Conservation (phyloP, 2,113 vertebrate genomes). For the Cottus gobio region DNA sequence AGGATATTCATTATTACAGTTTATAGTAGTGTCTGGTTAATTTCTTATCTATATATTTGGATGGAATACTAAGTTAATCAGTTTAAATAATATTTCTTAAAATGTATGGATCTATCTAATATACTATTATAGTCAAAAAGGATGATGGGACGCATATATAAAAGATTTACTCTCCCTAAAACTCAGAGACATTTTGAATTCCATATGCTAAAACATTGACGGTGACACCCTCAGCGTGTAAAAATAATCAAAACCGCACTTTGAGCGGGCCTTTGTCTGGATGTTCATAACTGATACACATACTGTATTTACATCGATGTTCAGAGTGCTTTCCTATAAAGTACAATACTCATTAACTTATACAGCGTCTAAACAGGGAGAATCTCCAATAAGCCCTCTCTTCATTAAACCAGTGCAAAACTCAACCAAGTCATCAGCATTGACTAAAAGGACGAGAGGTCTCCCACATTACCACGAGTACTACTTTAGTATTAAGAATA, state of each 20-base stretch:
- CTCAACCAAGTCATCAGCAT: slow-evolving; percentile 58
- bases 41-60: slow-evolving; percentile 73
- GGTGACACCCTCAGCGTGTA: slow-evolving; percentile 56
- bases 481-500: slow-evolving; percentile 56
- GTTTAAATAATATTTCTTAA: slow-evolving; percentile 76
- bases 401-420: slow-evolving; percentile 77
- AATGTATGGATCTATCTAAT: slow-evolving; percentile 77
- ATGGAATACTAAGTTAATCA: slow-evolving; percentile 75
- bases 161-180: slow-evolving; percentile 65
- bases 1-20: slow-evolving; percentile 71
- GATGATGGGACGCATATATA: slow-evolving; percentile 68
- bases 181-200: slow-evolving; percentile 54
- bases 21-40: slow-evolving; percentile 73
- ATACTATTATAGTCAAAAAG: slow-evolving; percentile 70
- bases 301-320: slow-evolving; percentile 76
- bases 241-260: slow-evolving; percentile 69
- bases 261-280: slow-evolving; percentile 59
- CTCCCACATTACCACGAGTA: slow-evolving; percentile 63
- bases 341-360: slow-evolving; percentile 68
- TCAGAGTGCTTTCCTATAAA: slow-evolving; percentile 67
- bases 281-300: slow-evolving; percentile 58
- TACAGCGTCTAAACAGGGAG: slow-evolving; percentile 70
- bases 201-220: slow-evolving; percentile 59
- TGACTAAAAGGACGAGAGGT: slow-evolving; percentile 61
- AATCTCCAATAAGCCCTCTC: slow-evolving; percentile 60